Conservation (phyloP, 2,888 invertebrate species). For the Endomychus coccineus region DNA sequence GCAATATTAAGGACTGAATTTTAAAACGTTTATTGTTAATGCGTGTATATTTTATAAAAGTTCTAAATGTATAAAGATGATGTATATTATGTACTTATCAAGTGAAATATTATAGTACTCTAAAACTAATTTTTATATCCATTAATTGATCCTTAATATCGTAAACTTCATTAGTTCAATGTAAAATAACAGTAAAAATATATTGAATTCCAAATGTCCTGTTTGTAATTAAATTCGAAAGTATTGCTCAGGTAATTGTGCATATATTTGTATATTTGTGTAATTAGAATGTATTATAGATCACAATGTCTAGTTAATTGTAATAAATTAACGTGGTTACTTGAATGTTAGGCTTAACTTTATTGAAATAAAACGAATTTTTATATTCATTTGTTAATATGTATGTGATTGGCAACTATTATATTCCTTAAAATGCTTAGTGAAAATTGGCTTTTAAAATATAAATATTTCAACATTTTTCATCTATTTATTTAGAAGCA, state of each 20-base stretch:
- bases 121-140: slow-evolving; percentile 1
- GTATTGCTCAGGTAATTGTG: too few species aligned
- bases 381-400: slow-evolving; percentile 28
- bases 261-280: too few species aligned
- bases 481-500: too few species aligned
- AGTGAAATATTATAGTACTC: background rate
- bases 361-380: slow-evolving; percentile 29
- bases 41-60: slow-evolving; percentile 9
- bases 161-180: too few species aligned
- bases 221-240: too few species aligned
- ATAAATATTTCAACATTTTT: slow-evolving; percentile 35
- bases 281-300: too few species aligned
- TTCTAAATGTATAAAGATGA: too few species aligned
- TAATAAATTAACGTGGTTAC: slow-evolving; percentile 12
- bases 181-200: too few species aligned
- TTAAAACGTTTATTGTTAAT: slow-evolving; percentile 9
- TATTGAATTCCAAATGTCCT: too few species aligned
- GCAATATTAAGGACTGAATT: slow-evolving; percentile 6
- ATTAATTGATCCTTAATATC: slow-evolving; percentile 1
- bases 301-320: background rate
- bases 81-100: slow-evolving; percentile 15
- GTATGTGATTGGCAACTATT: slow-evolving; percentile 17
- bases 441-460: slow-evolving; percentile 33
- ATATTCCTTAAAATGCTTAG: slow-evolving; percentile 31
- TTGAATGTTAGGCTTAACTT: slow-evolving; percentile 20